Percentiles rank a stretch among this genome's conserved stretches.
Conservation (phyloP, 2,888 invertebrate genomes). For the Mactromeris polynyma region DNA sequence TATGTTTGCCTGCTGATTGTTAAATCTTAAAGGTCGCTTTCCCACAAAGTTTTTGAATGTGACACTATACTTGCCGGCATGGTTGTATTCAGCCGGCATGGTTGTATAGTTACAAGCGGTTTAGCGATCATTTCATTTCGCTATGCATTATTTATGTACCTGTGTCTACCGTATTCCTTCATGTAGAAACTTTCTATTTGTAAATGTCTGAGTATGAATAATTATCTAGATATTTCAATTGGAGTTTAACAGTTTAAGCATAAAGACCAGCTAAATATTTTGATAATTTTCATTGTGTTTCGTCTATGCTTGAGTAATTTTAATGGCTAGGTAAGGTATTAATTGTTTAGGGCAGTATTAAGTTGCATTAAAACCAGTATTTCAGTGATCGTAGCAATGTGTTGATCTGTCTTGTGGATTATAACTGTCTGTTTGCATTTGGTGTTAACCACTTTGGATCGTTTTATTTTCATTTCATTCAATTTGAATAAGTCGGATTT, state of each 20-base stretch:
- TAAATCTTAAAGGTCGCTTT: neutral
- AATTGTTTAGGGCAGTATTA: conserved; percentile 2
- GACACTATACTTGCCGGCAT: neutral
- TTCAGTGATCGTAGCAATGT: neutral
- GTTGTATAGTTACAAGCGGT: neutral
- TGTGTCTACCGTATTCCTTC: neutral
- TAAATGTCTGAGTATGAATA: neutral
- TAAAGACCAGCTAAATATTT: conserved; percentile 11
- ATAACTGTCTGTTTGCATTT: neutral
- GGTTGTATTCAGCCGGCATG: neutral
- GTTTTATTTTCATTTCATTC: neutral
- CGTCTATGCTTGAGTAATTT: neutral
- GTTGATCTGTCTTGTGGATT: neutral
- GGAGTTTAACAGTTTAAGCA: neutral
- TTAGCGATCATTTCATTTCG: neutral
- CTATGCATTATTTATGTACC: neutral
- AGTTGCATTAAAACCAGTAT: conserved; percentile 15
- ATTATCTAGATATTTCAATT: neutral
- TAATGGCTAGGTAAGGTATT: conserved; percentile 16
- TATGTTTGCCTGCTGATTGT: neutral
- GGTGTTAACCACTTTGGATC: neutral
- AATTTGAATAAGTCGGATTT: neutral
- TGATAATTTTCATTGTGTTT: conserved; percentile 11
- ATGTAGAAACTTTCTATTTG: conserved; percentile 20
- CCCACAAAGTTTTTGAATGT: neutral